Evolutionary conservation across 2,113 vertebrate genomes (phyloP), one percentile per base, ranked within the genome.

Genomic region (Psittacara wagleri): DNA sequence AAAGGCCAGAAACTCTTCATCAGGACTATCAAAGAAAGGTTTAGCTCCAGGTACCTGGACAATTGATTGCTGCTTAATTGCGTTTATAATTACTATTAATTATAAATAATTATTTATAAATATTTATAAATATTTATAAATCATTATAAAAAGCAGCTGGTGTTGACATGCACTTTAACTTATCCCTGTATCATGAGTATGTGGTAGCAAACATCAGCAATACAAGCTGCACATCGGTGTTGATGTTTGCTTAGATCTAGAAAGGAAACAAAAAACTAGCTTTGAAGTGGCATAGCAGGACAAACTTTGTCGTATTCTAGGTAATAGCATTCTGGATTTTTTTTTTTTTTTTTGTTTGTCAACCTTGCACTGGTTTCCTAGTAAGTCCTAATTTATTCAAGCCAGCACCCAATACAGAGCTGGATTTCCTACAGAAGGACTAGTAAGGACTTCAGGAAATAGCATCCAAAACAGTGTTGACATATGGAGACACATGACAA

Each of bases 31-130:
- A 90, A 69, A 91, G 48, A 89, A 94, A 41, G 24, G 10, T 86
- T 97, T 78, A 82, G 57, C 69, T 95, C 35, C 31, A 48, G 25
- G 51, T 92, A 96, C 23, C 41, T 92, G 48, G 24, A 48, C 44
- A 96, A 88, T 95, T 68, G 96, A 83, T 92, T 92, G 31, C 9
- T 94, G 57, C 48, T 95, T 95, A 93, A 96, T 97, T 97, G 92
- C 62, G 52, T 95, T 94, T 94, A 78, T 94, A 96, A 97, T 97
- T 96, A 91, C 82, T 83, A 92, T n/a, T n/a, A n/a, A n/a, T n/a
- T n/a, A n/a, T n/a, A n/a, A n/a, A n/a, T n/a, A n/a, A n/a, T n/a
- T n/a, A n/a, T n/a, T n/a, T n/a, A n/a, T n/a, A n/a, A n/a, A n/a
- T n/a, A n/a, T n/a, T n/a, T n/a, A n/a, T n/a, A n/a, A n/a, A n/a